phyloP scores from a whole-genome alignment of 1,140 invertebrate species.

The Coboldia fuscipes region DNA sequence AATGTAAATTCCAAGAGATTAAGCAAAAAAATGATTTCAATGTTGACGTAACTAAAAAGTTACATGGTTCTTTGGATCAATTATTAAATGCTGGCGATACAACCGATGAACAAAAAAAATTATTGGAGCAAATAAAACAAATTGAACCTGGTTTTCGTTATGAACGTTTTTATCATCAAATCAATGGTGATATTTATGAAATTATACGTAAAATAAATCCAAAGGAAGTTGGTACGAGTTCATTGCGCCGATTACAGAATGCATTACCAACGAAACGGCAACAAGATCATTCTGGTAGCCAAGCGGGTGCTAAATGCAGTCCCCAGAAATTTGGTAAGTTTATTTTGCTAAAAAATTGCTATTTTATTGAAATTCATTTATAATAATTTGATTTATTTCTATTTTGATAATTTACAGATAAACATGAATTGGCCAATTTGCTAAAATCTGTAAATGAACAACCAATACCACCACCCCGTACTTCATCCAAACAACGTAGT shows the following conservation, averaged over 20 bases:
- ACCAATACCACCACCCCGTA: constrained; percentile 13
- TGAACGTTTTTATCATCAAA: constrained; percentile 21
- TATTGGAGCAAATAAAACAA: background rate
- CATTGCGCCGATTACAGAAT: no score
- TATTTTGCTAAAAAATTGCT: no score
- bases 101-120: background rate
- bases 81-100: constrained; percentile 9
- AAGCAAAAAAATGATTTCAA: constrained; percentile 7
- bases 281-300: no score
- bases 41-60: constrained; percentile 9
- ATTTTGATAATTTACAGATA: no score
- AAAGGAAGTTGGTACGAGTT: no score
- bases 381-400: no score
- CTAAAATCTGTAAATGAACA: no score
- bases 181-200: constrained; percentile 20
- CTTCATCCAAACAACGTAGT: constrained; percentile 11
- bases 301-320: no score
- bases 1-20: constrained; percentile 15
- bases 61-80: constrained; percentile 18
- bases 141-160: constrained; percentile 13
- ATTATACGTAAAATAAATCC: constrained; percentile 18
- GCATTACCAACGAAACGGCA: no score
- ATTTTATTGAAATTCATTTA: no score
- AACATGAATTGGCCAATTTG: no score
- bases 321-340: no score